Conservation (phyloP, 2,797 vertebrate genomes). For the Oryzias dopingdopingensis region DNA sequence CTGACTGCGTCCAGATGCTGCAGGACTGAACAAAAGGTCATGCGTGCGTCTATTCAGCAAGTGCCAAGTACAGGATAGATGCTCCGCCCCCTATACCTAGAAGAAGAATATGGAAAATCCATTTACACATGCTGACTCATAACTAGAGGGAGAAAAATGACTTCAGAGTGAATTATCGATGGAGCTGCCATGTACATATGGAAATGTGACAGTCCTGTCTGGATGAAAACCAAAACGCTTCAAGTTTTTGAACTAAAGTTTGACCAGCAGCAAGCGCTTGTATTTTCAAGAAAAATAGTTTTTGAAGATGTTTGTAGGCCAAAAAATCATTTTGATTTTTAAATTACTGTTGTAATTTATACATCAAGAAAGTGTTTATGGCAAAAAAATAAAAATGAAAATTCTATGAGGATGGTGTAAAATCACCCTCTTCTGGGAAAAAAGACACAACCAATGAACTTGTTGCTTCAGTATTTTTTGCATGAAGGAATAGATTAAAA, state of each 20-base stretch:
- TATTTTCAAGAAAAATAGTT: no score
- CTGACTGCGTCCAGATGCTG: constrained; percentile 74
- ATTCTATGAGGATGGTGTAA: no score
- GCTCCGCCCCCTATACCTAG: constrained; percentile 59
- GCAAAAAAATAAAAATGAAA: no score
- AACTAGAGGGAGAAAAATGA: constrained; percentile 44
- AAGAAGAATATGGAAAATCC: constrained; percentile 71
- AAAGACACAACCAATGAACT: no score
- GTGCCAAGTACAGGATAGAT: constrained; percentile 66
- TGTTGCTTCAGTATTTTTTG: no score
- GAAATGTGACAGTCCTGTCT: constrained; percentile 54
- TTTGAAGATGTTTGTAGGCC: no score
- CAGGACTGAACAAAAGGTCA: constrained; percentile 69
- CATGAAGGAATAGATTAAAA: no score
- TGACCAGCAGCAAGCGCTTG: background rate
- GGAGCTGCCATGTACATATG: constrained; percentile 52
- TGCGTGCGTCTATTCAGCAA: constrained; percentile 61
- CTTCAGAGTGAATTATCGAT: constrained; percentile 56
- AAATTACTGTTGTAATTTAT: no score
- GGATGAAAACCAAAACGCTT: constrained; percentile 33
- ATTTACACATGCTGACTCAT: constrained; percentile 71
- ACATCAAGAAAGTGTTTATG: no score
- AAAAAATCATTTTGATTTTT: no score
- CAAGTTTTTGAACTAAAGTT: constrained; percentile 22
- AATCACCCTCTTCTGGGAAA: no score